phyloP scores from a whole-genome alignment of 2,113 vertebrate genomes.

The Eclectus roratus region DNA sequence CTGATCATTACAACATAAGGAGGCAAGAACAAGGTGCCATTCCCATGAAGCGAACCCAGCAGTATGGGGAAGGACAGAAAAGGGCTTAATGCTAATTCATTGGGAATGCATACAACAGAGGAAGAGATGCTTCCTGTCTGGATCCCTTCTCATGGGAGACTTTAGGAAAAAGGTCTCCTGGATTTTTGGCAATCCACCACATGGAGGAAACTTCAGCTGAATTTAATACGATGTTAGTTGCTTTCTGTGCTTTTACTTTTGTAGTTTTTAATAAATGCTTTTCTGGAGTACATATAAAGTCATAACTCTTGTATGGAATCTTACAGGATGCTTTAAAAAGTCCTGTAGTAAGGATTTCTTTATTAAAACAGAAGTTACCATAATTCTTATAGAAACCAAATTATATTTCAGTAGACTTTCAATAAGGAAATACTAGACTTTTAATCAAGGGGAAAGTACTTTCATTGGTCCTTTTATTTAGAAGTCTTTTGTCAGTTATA shows the following conservation, averaged over 20 bases:
- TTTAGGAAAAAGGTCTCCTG: not conserved
- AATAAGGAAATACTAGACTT: not conserved
- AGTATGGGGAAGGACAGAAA: not conserved
- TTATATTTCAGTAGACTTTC: not conserved
- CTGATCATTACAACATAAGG: slow-evolving; percentile 10
- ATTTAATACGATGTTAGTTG: not conserved
- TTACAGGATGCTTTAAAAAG: not conserved
- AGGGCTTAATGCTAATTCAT: not conserved
- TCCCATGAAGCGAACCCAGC: not conserved
- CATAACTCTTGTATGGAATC: not conserved
- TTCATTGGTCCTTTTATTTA: not conserved
- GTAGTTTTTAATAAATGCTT: not conserved
- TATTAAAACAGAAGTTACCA: not conserved
- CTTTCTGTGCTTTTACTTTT: not conserved
- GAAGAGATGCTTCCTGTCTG: not conserved
- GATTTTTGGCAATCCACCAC: not conserved
- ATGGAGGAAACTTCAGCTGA: not conserved
- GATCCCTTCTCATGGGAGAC: not conserved
- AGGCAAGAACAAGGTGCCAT: slow-evolving; percentile 35
- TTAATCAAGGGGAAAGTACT: not conserved
- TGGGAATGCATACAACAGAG: not conserved
- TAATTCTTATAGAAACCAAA: not conserved
- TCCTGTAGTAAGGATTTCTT: not conserved
- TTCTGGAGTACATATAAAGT: not conserved
- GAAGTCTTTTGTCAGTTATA: not conserved